Evolutionary conservation across 1,140 invertebrate genomes (phyloP).

Genomic region (Bombus sibiricus): DNA sequence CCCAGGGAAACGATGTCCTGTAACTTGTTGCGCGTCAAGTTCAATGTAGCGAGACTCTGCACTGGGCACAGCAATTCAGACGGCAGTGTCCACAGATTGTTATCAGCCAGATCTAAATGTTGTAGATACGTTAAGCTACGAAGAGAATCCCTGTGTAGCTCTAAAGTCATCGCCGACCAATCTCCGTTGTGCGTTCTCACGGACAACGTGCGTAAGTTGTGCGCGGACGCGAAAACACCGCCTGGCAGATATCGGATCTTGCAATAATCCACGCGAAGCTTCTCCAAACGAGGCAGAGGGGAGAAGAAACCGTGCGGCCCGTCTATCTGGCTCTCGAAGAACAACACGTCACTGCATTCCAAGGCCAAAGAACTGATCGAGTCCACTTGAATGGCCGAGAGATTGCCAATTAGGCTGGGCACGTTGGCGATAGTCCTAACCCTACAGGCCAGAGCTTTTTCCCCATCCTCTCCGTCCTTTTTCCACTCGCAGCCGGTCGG

Average conservation of each 20-base stretch:
- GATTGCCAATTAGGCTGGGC: slow-evolving; percentile 87
- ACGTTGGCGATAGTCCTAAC: slow-evolving; percentile 88
- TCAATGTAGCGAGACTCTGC: slow-evolving; percentile 87
- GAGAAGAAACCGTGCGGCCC: slow-evolving; percentile 85
- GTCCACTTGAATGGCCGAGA: slow-evolving; percentile 87
- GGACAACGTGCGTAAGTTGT: slow-evolving; percentile 86
- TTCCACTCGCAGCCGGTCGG: slow-evolving; percentile 88
- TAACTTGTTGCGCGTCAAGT: slow-evolving; percentile 90
- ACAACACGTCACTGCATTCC: slow-evolving; percentile 91
- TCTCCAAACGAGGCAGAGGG: slow-evolving; percentile 86
- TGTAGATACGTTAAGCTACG: slow-evolving; percentile 87
- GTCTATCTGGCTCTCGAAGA: slow-evolving; percentile 90
- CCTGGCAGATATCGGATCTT: slow-evolving; percentile 89
- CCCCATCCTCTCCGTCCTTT: slow-evolving; percentile 73
- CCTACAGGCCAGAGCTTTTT: slow-evolving; percentile 86
- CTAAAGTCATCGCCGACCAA: slow-evolving; percentile 91
- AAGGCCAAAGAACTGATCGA: slow-evolving; percentile 87
- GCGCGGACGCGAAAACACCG: slow-evolving; percentile 86
- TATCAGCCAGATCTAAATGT: slow-evolving; percentile 89
- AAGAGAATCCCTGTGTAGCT: slow-evolving; percentile 88
- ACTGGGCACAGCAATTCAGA: slow-evolving; percentile 89
- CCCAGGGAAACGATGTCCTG: slow-evolving; percentile 89
- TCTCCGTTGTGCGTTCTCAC: slow-evolving; percentile 91
- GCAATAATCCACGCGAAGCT: slow-evolving; percentile 90
- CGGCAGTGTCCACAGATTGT: slow-evolving; percentile 91